Percentiles rank a stretch among this genome's conserved stretches.
These are phyloP conservation scores for Periphyllus acericola DNA, from an alignment of 2,888 invertebrate species.

Conservation along the genomic window DNA sequence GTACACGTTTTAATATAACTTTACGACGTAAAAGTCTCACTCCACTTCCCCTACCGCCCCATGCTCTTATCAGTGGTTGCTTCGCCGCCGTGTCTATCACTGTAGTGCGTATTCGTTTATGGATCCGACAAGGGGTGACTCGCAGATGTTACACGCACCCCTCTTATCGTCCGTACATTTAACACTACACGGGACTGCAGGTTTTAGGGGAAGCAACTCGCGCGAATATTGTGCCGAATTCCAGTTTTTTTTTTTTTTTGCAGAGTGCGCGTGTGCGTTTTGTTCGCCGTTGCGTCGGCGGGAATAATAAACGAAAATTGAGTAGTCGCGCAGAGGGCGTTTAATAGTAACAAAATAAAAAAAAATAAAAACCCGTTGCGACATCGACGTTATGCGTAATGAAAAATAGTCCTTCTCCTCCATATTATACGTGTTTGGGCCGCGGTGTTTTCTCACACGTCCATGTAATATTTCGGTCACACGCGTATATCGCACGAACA, in stretches of 20 bases:
- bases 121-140: conserved; percentile 49
- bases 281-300: too few relatives aligned
- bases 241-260: conserved; percentile 21
- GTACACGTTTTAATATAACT: conserved; percentile 44
- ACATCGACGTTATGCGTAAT: background rate
- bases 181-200: conserved; percentile 6
- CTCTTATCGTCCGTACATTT: conserved; percentile 25
- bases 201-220: background rate
- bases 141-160: conserved; percentile 49
- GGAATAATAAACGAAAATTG: background rate
- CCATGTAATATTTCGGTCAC: too few relatives aligned
- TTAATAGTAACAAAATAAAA: background rate
- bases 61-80: background rate
- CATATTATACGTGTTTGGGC: too few relatives aligned
- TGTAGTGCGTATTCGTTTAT: conserved; percentile 43
- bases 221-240: conserved; percentile 34
- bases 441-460: too few relatives aligned
- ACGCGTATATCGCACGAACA: too few relatives aligned
- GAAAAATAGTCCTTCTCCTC: too few relatives aligned
- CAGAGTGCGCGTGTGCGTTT: background rate
- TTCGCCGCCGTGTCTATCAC: conserved; percentile 18
- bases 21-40: conserved; percentile 26
- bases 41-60: background rate
- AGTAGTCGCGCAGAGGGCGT: background rate
- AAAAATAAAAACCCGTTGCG: background rate